A percentile compares a stretch with the other conserved stretches of the same genome.
Conservation (phyloP, 1,140 invertebrate genomes). For the Ericerus pela region DNA sequence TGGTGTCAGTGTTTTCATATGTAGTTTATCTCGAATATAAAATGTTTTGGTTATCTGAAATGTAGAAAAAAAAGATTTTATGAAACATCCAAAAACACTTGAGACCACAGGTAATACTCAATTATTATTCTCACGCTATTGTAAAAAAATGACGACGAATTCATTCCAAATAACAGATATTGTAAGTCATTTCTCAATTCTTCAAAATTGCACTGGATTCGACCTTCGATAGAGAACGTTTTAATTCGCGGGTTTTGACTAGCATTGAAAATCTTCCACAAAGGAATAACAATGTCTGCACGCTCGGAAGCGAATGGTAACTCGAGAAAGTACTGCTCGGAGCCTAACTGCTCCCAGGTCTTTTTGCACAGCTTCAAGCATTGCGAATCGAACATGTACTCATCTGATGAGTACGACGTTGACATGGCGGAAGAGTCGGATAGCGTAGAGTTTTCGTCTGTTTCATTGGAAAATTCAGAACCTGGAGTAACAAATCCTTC, state of each 20-base stretch:
- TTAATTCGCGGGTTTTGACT: background rate
- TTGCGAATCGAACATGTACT: background rate
- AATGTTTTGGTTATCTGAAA: background rate
- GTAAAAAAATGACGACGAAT: background rate
- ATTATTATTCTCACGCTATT: background rate
- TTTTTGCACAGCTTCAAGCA: background rate
- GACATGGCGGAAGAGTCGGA: too few relatives aligned
- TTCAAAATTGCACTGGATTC: background rate
- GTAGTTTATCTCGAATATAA: background rate
- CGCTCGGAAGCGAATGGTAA: background rate
- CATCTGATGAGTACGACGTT: background rate
- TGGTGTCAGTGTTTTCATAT: background rate
- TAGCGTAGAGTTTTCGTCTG: conserved; percentile 3
- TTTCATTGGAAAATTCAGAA: conserved; percentile 1
- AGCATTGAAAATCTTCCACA: background rate
- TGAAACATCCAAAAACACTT: too few relatives aligned
- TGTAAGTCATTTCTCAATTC: background rate
- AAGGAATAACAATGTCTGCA: background rate
- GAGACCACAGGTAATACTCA: too few relatives aligned
- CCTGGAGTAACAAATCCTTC: conserved; percentile 3
- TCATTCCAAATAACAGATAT: background rate
- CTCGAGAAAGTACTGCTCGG: background rate
- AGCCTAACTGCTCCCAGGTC: background rate
- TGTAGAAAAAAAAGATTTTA: too few relatives aligned
- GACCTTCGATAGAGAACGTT: background rate